Percentiles rank a stretch among this genome's conserved stretches.
Conservation (phyloP, 37 sponge, comb jelly and placozoan genomes). For the Tethya wilhelma region DNA sequence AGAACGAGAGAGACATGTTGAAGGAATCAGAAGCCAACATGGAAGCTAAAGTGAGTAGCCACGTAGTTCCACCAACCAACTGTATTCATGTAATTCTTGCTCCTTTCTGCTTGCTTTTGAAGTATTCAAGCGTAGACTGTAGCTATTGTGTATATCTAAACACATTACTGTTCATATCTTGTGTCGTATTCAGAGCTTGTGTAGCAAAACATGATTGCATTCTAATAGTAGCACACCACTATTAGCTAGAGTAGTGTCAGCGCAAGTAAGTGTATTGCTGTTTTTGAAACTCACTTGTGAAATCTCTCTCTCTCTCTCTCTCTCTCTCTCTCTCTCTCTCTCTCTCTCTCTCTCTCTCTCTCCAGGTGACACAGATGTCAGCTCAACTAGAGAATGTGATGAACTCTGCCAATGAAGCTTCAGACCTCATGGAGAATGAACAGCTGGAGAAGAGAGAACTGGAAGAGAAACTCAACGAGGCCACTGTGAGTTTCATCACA, state of each 20-base stretch:
- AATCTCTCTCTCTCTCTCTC: background rate
- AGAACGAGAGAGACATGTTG: conserved; percentile 66
- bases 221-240: too few species aligned
- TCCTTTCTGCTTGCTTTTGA: background rate
- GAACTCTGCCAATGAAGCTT: conserved; percentile 44
- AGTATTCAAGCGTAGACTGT: background rate
- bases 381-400: conserved; percentile 68
- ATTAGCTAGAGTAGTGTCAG: background rate
- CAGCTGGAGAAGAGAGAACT: conserved; percentile 81
- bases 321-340: background rate
- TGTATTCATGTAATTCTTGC: background rate
- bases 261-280: background rate
- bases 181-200: too few species aligned
- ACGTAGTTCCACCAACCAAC: background rate
- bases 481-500: conserved; percentile 60
- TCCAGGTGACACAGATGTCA: conserved; percentile 64
- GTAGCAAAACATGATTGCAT: too few species aligned
- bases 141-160: background rate
- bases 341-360: background rate
- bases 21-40: conserved; percentile 68
- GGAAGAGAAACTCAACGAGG: conserved; percentile 74
- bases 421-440: conserved; percentile 81
- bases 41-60: conserved; percentile 64
- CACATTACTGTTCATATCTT: too few species aligned
- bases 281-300: too few species aligned